These are phyloP conservation scores for Amiota communis DNA, from an alignment of 2,888 invertebrate species.

Conservation along the genomic window DNA sequence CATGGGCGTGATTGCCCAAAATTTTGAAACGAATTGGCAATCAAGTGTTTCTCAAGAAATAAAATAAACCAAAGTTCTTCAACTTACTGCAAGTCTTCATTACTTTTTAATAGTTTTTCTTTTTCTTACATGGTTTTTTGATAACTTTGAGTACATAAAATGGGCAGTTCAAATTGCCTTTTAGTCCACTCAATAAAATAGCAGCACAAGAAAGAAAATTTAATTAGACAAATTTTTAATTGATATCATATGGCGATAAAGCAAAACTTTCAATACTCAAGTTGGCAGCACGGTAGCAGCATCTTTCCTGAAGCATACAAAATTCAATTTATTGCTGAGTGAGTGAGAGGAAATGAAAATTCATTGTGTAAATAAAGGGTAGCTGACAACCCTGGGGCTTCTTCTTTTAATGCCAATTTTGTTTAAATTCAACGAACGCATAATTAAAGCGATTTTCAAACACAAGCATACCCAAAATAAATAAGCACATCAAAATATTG, in stretches of 20 bases:
- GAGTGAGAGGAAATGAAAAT: not conserved
- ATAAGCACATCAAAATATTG: slow-evolving; percentile 13
- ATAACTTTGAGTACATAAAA: slow-evolving; percentile 50
- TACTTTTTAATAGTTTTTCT: slow-evolving; percentile 54
- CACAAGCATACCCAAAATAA: not conserved
- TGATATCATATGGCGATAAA: slow-evolving; percentile 64
- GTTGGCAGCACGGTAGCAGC: not conserved
- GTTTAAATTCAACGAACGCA: slow-evolving; percentile 12
- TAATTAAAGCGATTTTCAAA: slow-evolving; percentile 10
- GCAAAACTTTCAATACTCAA: not conserved
- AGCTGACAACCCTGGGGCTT: not conserved
- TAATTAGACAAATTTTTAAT: slow-evolving; percentile 66
- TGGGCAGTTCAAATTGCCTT: slow-evolving; percentile 33
- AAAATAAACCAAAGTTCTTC: slow-evolving; percentile 11
- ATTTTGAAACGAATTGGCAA: slow-evolving; percentile 66
- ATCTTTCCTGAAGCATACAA: not conserved
- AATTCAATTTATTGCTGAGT: slow-evolving; percentile 1
- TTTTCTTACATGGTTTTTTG: slow-evolving; percentile 31
- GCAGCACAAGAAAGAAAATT: slow-evolving; percentile 56
- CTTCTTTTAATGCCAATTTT: not conserved
- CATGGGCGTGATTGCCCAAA: slow-evolving; percentile 55
- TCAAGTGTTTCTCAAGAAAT: slow-evolving; percentile 22
- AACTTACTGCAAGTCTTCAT: slow-evolving; percentile 50
- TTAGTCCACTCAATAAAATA: not conserved
- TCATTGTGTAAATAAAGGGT: not conserved